phyloP scores from a whole-genome alignment of 1,140 invertebrate species.

The Anagrus nilaparvatae region DNA sequence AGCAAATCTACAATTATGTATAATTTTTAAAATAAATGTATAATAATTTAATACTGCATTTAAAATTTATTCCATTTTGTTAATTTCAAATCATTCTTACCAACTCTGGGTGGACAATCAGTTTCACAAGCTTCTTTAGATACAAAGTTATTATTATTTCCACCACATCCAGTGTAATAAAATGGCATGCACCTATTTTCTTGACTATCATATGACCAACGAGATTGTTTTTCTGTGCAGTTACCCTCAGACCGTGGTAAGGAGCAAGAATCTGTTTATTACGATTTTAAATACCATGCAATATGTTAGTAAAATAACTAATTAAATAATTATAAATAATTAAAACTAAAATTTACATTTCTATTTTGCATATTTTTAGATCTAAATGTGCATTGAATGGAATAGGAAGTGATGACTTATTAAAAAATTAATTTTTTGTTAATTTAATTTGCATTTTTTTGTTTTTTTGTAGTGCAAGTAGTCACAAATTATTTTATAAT shows the following conservation, averaged over 20 bases:
- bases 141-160: slow-evolving; percentile 81
- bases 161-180: slow-evolving; percentile 87
- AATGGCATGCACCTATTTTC: slow-evolving; percentile 88
- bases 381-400: too few relatives aligned
- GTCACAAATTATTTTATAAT: too few relatives aligned
- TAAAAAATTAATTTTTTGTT: too few relatives aligned
- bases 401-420: too few relatives aligned
- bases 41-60: background rate
- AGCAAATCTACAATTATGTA: slow-evolving; percentile 1
- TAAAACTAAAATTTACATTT: too few relatives aligned
- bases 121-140: slow-evolving; percentile 65
- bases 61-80: background rate
- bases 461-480: too few relatives aligned
- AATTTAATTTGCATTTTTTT: too few relatives aligned
- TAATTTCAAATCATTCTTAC: too few relatives aligned
- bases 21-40: background rate
- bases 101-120: slow-evolving; percentile 67
- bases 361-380: too few relatives aligned
- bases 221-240: slow-evolving; percentile 64
- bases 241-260: slow-evolving; percentile 67
- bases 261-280: slow-evolving; percentile 61
- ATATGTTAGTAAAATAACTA: slow-evolving; percentile 22
- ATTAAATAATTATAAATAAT: too few relatives aligned
- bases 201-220: slow-evolving; percentile 78
- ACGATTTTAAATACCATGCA: slow-evolving; percentile 34